These are phyloP conservation scores for Stegostoma tigrinum DNA, from an alignment of 2,113 vertebrate genomes.

Conservation along the genomic window DNA sequence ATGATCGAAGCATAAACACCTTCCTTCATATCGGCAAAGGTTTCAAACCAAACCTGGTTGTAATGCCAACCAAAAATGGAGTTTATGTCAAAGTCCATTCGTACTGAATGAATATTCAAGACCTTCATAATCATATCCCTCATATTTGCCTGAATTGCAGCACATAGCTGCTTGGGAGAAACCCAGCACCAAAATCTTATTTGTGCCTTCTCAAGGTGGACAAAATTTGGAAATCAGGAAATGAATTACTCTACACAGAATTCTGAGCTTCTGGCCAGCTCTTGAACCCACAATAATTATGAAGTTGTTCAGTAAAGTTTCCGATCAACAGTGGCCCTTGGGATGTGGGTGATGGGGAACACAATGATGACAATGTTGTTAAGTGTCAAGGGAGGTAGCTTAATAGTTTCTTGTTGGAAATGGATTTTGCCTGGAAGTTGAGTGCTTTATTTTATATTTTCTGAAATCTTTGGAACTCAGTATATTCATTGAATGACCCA, in stretches of 20 bases:
- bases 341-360: too few relatives aligned
- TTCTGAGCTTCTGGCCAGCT: neutral
- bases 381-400: neutral
- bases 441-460: neutral
- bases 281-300: neutral
- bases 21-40: neutral
- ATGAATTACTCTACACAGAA: neutral
- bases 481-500: neutral
- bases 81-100: neutral
- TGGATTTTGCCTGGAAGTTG: neutral
- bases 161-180: neutral
- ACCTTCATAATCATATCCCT: neutral
- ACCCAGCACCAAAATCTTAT: neutral
- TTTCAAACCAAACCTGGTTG: neutral
- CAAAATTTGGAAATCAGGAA: neutral
- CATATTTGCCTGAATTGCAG: neutral
- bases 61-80: neutral
- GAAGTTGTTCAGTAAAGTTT: neutral
- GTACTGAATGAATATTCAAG: neutral
- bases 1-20: neutral
- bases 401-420: neutral
- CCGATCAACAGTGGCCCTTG: neutral
- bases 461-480: neutral
- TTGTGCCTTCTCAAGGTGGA: neutral
- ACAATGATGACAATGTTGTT: neutral